Conservation (phyloP, 2,797 vertebrate genomes). For the Kryptolebias ocellatus region DNA sequence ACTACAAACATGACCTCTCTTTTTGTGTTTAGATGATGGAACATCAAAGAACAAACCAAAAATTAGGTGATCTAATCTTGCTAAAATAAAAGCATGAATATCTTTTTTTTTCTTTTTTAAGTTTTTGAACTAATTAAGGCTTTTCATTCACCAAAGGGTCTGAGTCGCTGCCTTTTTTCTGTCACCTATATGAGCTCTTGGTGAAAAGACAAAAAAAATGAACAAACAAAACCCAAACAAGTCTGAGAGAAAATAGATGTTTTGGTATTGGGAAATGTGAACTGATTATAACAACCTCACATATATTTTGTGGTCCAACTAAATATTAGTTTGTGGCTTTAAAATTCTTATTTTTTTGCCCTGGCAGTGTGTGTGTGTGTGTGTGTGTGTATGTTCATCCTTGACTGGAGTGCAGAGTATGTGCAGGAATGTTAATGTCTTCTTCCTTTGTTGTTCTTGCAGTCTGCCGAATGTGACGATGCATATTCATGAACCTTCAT, state of each 20-base stretch:
- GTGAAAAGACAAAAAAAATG: not conserved
- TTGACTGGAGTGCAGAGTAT: conserved; percentile 59
- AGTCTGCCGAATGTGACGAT: conserved; percentile 71
- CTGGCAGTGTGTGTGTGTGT: conserved; percentile 4
- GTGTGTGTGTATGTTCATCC: conserved; percentile 42
- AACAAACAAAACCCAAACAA: no score
- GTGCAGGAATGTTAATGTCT: conserved; percentile 78
- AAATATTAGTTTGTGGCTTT: not conserved
- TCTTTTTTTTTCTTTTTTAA: no score
- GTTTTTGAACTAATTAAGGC: no score
- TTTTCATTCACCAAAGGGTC: no score
- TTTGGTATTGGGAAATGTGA: no score
- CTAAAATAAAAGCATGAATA: no score
- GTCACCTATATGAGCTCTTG: not conserved
- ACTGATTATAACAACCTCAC: not conserved
- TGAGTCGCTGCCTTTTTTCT: no score
- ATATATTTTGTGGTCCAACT: not conserved
- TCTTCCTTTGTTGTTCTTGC: conserved; percentile 73
- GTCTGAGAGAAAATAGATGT: no score
- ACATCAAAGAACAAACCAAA: no score
- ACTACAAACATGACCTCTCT: no score
- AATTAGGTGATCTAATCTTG: no score
- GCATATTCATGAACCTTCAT: conserved; percentile 77
- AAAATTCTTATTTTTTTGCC: not conserved
- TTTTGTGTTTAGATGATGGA: no score